A percentile compares a stretch with the other conserved stretches of the same genome.
These are phyloP conservation scores for Irena cyanogastra DNA, from an alignment of 2,113 vertebrate species.

Conservation along the genomic window DNA sequence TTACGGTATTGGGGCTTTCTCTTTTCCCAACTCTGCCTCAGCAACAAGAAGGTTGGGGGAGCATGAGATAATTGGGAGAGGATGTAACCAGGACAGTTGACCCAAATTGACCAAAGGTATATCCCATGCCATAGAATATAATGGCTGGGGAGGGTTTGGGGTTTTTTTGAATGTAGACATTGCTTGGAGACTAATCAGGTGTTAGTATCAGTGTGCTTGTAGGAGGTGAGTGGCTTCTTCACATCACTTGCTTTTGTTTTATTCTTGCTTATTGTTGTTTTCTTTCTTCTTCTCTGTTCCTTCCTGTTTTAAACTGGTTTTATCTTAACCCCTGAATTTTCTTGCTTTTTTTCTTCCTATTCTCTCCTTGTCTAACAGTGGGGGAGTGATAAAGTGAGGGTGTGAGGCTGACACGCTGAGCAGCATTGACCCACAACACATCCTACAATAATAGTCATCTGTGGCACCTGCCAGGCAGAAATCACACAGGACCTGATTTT, in stretches of 20 bases:
- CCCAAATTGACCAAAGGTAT: background rate
- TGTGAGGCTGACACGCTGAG: background rate
- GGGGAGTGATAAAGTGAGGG: background rate
- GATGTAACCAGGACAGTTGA: background rate
- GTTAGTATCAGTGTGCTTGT: background rate
- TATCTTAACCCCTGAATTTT: background rate
- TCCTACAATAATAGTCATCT: background rate
- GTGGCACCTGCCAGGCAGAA: background rate
- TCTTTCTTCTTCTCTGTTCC: background rate
- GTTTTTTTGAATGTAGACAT: background rate
- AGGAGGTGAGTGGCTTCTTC: background rate
- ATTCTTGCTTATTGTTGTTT: background rate
- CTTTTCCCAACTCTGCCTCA: background rate
- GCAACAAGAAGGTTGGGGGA: background rate
- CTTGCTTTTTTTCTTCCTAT: background rate
- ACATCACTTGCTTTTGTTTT: background rate
- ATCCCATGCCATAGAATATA: background rate
- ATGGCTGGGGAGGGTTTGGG: background rate
- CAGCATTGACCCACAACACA: background rate
- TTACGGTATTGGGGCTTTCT: accelerated
- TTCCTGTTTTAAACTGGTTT: background rate
- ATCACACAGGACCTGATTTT: background rate
- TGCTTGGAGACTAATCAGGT: background rate
- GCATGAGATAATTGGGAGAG: background rate
- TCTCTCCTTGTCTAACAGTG: background rate